Conservation (phyloP, 2,888 invertebrate genomes). For the Corbicula japonica region DNA sequence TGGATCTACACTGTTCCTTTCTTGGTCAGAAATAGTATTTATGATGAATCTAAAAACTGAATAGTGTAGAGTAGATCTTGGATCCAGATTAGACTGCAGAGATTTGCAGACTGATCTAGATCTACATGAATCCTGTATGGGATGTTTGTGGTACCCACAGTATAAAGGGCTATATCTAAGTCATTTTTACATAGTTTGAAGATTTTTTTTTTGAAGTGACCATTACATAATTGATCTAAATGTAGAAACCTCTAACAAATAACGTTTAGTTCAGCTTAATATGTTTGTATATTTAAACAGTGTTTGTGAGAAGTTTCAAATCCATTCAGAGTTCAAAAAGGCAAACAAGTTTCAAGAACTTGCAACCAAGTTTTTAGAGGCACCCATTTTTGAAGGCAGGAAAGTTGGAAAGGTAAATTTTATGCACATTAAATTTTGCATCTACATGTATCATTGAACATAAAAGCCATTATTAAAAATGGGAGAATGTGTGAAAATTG, state of each 20-base stretch:
- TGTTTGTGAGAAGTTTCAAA: conserved; percentile 79
- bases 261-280: not conserved
- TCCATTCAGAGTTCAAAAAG: conserved; percentile 81
- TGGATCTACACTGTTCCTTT: too few relatives aligned
- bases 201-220: too few relatives aligned
- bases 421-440: conserved; percentile 1
- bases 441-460: not conserved
- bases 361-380: conserved; percentile 74
- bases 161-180: too few relatives aligned
- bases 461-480: not conserved
- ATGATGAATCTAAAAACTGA: too few relatives aligned
- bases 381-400: conserved; percentile 74
- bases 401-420: conserved; percentile 76
- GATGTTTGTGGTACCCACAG: not conserved
- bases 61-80: too few relatives aligned
- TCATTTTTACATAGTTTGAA: too few relatives aligned
- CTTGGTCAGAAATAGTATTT: too few relatives aligned
- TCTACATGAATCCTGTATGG: not conserved
- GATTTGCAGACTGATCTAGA: too few relatives aligned
- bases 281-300: conserved; percentile 57
- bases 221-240: too few relatives aligned
- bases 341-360: conserved; percentile 74
- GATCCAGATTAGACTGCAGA: too few relatives aligned
- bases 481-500: not conserved
- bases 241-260: not conserved